Base-by-base conservation (phyloP, 2,797 vertebrate species). In the Nannoperca obscura region DNA sequence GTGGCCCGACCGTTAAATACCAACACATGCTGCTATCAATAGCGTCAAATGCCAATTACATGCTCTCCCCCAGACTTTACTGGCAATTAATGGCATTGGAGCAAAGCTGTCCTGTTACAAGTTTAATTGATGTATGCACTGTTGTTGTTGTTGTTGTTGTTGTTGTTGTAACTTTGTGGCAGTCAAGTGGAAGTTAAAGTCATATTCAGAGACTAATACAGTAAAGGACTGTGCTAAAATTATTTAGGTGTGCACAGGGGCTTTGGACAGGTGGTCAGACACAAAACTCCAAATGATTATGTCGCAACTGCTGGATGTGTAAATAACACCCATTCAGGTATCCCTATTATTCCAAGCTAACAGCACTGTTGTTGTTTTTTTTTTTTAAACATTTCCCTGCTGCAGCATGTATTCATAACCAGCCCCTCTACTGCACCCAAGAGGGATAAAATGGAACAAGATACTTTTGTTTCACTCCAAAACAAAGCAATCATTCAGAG, bases 41-140 rank as follows among this genome's bases (percentile, higher is more conserved):
- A 52, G 85, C 58, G 81, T 89, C 90, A 86, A 91, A 93, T 92
- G 88, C 86, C 91, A 93, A 92, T 94, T 87, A 90, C 90, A 91
- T 74, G 89, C 83, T 84, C 86, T 84, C 81, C 84, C 80, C 68
- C 71, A 84, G 83, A 84, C 86, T 88, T 85, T 79, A 84, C 88
- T 82, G 82, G 88, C 80, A 92, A 92, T 91, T 91, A 92, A 87
- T 86, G 84, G 64, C 81, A 67, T 36, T 19, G 71, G 72, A 83
- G 72, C 76, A 83, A 86, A 83, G 59, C 75, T 63, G 70, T 74
- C 76, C 73, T 84, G 60, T 77, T 85, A 71, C 82, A 57, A 60
- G 46, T 86, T 83, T 81, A 78, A 81, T 79, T 83, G 82, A 90
- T 80, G 85, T 63, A 30, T 53, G 34, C 22, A 49, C 50, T 57